Base-by-base conservation (phyloP, 2,113 vertebrate species). In the Phyllostomus hastatus region DNA sequence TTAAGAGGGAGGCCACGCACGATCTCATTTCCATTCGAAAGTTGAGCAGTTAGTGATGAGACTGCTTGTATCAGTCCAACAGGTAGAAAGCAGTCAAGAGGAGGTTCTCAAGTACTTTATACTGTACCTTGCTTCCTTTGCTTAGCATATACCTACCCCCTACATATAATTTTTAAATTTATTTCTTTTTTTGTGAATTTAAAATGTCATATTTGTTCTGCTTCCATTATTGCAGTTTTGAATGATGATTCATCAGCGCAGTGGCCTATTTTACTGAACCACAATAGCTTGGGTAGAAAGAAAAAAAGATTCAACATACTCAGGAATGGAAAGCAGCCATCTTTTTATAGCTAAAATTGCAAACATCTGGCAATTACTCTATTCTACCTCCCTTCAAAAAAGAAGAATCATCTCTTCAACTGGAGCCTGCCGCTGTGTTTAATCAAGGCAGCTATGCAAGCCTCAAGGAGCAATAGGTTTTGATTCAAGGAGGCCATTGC, bases 291-390 rank as follows among this genome's bases (percentile, higher is more conserved):
- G 96, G 89, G 91, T 96, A 96, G 96, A 90, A 96, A 96, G 94
- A 88, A 90, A 93, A 96, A 96, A 96, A 95, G 75, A 91, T 84
- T 93, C 89, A 95, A 94, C 91, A 84, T 93, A 88, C 91, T 95
- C 94, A 97, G 96, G 97, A 97, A 98, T 97, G 97, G 97, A 97
- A 96, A 97, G 92, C 95, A 97, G 97, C 97, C 97, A 98, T 98
- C 97, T 97, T 97, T 97, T 97, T 97, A 96, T 98, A 97, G 97
- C 96, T 97, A 90, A 98, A 97, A 98, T 98, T 97, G 95, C 97
- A 97, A 97, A 97, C 97, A 98, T 95, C 97, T 98, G 97, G 97
- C 97, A 97, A 94, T 97, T 96, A 94, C 96, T 96, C 88, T 91
- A 24, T 93, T 96, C 88, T 78, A 97, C 94, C 97, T 98, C 97